phyloP scores from a whole-genome alignment of 2,888 invertebrate genomes.

The Anoncus sp. region DNA sequence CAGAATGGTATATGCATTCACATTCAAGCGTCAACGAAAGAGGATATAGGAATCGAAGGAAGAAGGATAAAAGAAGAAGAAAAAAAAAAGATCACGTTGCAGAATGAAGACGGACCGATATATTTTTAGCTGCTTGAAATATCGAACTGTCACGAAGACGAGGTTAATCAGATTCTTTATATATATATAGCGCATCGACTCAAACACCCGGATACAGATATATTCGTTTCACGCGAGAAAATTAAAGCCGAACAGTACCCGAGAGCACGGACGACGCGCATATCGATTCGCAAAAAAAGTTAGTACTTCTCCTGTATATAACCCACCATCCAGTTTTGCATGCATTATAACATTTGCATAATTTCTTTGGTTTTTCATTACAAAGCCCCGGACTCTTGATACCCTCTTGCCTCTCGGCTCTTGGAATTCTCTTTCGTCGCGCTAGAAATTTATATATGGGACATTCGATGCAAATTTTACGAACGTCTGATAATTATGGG shows the following conservation, averaged over 20 bases:
- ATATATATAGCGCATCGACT: constrained; percentile 1
- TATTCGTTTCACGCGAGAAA: constrained; percentile 43
- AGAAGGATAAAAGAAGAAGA: constrained; percentile 15
- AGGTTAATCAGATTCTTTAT: constrained; percentile 21
- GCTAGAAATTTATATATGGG: constrained; percentile 17
- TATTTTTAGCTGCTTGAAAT: constrained; percentile 13
- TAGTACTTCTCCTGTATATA: constrained; percentile 39
- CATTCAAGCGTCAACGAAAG: constrained; percentile 10
- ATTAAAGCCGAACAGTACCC: constrained; percentile 46
- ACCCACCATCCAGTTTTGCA: constrained; percentile 68
- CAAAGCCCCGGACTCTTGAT: constrained; percentile 40
- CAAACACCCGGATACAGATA: background rate
- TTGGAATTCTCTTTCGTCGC: background rate
- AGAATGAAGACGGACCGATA: constrained; percentile 13
- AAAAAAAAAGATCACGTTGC: constrained; percentile 17
- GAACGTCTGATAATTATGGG: background rate
- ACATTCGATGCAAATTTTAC: background rate
- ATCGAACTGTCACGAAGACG: constrained; percentile 28
- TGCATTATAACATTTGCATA: constrained; percentile 78
- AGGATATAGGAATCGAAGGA: constrained; percentile 21
- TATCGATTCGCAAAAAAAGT: constrained; percentile 72
- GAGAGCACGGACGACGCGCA: constrained; percentile 45
- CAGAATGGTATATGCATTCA: constrained; percentile 13
- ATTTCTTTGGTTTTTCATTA: constrained; percentile 76
- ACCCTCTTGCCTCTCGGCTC: background rate